Conservation (phyloP, 2,888 invertebrate species). For the Himalopsyche japonica region DNA sequence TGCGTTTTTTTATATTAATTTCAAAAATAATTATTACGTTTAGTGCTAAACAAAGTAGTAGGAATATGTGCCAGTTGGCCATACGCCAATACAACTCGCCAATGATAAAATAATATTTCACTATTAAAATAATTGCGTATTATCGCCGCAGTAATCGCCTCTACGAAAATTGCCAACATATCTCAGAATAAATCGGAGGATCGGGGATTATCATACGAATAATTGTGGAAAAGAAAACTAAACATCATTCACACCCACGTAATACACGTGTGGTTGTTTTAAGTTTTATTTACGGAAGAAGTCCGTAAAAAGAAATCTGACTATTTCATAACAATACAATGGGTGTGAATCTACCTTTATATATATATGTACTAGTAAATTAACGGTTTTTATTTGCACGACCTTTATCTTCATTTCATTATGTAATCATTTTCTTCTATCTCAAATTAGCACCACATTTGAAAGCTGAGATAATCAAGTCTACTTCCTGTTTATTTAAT, state of each 20-base stretch:
- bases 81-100: not conserved
- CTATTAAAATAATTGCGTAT: not conserved
- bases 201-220: not conserved
- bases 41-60: not conserved
- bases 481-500: too few relatives aligned
- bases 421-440: too few relatives aligned
- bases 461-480: too few relatives aligned
- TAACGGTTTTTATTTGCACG: too few relatives aligned
- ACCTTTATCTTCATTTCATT: too few relatives aligned
- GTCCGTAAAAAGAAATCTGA: not conserved
- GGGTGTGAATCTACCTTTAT: too few relatives aligned
- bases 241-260: not conserved
- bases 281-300: not conserved
- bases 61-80: constrained; percentile 9
- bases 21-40: not conserved
- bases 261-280: not conserved
- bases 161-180: not conserved
- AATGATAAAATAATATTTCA: not conserved
- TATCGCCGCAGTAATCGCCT: not conserved
- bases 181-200: not conserved
- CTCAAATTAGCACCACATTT: too few relatives aligned
- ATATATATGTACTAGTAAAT: too few relatives aligned
- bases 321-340: too few relatives aligned
- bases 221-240: not conserved
- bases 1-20: not conserved